Evolutionary conservation across 2,888 invertebrate genomes (phyloP).

Genomic region (Drosophila glabriapex): DNA sequence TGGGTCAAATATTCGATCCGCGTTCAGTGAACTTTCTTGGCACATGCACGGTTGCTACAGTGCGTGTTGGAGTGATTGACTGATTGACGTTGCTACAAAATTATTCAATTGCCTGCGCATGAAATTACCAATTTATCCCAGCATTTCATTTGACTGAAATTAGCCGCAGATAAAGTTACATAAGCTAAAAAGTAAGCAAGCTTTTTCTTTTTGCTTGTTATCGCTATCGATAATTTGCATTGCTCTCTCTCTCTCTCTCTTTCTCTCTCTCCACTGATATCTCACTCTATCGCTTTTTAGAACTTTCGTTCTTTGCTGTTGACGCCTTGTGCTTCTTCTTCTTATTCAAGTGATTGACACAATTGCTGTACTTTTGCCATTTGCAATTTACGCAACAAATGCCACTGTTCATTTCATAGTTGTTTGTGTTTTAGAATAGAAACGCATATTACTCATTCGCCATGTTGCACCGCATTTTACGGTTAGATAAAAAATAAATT

Average conservation of each 20-base stretch:
- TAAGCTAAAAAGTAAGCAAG: constrained; percentile 45
- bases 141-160: constrained; percentile 57
- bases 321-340: constrained; percentile 1
- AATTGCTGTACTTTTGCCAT: constrained; percentile 43
- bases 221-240: constrained; percentile 51
- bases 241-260: background rate
- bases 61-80: constrained; percentile 43
- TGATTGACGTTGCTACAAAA: constrained; percentile 27
- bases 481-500: background rate
- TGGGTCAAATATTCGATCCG: constrained; percentile 42
- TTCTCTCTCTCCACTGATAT: background rate
- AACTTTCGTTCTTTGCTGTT: constrained; percentile 2
- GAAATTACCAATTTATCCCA: constrained; percentile 26
- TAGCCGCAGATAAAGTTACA: constrained; percentile 50
- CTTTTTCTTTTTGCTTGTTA: constrained; percentile 31
- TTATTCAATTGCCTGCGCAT: constrained; percentile 35
- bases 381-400: constrained; percentile 51
- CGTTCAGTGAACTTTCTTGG: constrained; percentile 57
- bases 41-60: constrained; percentile 16
- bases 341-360: constrained; percentile 34
- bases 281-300: background rate
- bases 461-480: constrained; percentile 26
- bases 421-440: constrained; percentile 31
- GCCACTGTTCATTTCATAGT: constrained; percentile 30
- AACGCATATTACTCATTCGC: constrained; percentile 57